Evolutionary conservation across 2,113 vertebrate species (phyloP).

Genomic region (Chaetura pelagica): DNA sequence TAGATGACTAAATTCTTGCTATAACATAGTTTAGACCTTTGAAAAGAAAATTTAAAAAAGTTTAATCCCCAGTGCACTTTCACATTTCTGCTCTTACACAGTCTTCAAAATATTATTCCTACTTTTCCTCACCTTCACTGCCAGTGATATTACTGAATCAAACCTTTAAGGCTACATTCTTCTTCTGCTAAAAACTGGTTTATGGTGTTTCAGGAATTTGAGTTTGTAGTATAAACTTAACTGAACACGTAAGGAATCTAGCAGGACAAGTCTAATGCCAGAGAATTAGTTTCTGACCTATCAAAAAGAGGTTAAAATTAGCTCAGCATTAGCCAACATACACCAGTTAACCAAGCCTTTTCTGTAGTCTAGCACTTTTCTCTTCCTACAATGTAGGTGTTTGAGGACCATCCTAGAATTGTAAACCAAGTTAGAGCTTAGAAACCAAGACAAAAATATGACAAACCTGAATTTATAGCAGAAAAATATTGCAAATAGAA

Average conservation of each 20-base stretch:
- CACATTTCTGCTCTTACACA: neutral
- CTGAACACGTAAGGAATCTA: neutral
- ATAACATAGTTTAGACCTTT: neutral
- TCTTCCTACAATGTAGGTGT: neutral
- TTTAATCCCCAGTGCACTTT: neutral
- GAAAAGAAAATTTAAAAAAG: neutral
- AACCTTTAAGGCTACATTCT: neutral
- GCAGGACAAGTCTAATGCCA: constrained; percentile 2
- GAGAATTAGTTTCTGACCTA: neutral
- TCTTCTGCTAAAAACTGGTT: neutral
- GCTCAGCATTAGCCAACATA: neutral
- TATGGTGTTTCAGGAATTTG: neutral
- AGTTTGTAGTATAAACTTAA: constrained; percentile 2
- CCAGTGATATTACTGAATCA: neutral
- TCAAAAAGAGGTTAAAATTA: constrained; percentile 1
- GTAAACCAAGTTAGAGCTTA: neutral
- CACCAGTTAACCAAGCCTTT: neutral
- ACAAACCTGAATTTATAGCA: neutral
- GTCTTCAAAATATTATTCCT: neutral
- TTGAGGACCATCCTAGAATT: neutral
- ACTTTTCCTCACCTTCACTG: neutral
- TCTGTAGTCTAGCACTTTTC: neutral
- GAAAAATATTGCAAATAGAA: neutral
- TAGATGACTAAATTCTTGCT: neutral
- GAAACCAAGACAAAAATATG: neutral